Base-by-base conservation (phyloP, 2,888 invertebrate genomes). In the Callyntrura guangdongensis region DNA sequence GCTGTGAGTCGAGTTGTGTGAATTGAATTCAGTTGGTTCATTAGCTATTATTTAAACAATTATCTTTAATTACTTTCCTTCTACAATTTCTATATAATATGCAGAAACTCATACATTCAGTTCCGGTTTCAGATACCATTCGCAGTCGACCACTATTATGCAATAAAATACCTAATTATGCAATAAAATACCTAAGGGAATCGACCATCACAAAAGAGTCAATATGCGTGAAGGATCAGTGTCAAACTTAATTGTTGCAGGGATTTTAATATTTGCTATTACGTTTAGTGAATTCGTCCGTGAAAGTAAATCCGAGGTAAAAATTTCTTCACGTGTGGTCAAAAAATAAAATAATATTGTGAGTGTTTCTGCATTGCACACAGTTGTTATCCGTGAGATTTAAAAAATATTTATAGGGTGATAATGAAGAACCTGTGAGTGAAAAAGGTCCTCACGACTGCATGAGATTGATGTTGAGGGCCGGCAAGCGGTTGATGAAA, bases 401-500 rank as follows among this genome's bases (percentile, higher is more conserved):
- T n/a, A n/a, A n/a, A n/a, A 56, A 56, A 56, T 12, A 56, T 69
- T n/a, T 36, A n/a, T n/a, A 69, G 47, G n/a, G n/a, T n/a, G 47
- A 74, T 1, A 2, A 47, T 22, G 74, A 56, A 22, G 79, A 79
- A 14, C 56, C 74, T 17, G 11, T 20, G 5, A 22, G 79, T 12
- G 77, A 74, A 14, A 36, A 53, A 9, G 92, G 90, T 9, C 90
- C 87, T 17, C 90, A 72, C 47, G 91, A 93, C 53, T 93, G 93
- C 79, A 90, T 87, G 64, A 90, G 92, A 49, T 36, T 92, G 17
- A 89, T 91, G 45, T 85, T 92, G 89, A 91, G 88, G 69, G 92
- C 89, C 27, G 93, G 87, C 0, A 93, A 93, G 72, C 77, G 67
- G 59, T 90, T 89, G 17, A 59, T 93, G 67, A 92, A 91, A 47